phyloP scores from a whole-genome alignment of 2,888 invertebrate species.

The Lepidochitona cinerea region DNA sequence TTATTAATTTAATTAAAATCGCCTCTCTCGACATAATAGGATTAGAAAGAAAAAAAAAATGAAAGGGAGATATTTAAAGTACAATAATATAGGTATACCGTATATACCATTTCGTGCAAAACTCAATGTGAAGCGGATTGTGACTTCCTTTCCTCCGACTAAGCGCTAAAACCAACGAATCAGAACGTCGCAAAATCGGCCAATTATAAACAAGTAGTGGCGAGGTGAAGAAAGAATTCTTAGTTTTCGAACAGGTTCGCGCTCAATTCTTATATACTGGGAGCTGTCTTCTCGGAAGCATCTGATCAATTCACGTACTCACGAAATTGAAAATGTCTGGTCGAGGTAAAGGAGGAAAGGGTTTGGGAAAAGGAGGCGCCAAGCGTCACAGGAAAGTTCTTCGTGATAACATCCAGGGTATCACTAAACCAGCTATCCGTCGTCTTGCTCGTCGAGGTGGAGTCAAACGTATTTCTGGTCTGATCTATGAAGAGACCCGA shows the following conservation, averaged over 20 bases:
- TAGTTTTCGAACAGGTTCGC: neutral
- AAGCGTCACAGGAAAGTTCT: conserved; percentile 86
- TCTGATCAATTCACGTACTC: neutral
- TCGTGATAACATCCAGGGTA: conserved; percentile 85
- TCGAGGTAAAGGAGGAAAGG: conserved; percentile 85
- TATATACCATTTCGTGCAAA: too few relatives aligned
- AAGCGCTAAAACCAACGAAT: too few relatives aligned
- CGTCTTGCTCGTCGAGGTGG: conserved; percentile 81
- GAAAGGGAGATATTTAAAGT: too few relatives aligned
- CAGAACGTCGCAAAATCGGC: too few relatives aligned
- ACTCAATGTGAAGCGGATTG: too few relatives aligned
- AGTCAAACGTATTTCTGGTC: conserved; percentile 78
- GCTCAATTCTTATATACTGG: neutral
- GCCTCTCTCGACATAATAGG: too few relatives aligned
- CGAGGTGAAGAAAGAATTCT: too few relatives aligned
- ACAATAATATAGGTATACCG: too few relatives aligned
- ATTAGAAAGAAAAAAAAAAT: too few relatives aligned
- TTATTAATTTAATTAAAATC: too few relatives aligned
- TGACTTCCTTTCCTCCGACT: too few relatives aligned
- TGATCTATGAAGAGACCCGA: conserved; percentile 86
- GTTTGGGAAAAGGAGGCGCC: conserved; percentile 84
- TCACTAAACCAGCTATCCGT: conserved; percentile 83
- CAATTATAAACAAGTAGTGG: too few relatives aligned
- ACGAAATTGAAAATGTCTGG: conserved; percentile 77
- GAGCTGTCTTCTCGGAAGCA: neutral